Conservation (phyloP, 2,113 vertebrate genomes). For the western clawed frog (Xenopus tropicalis) region DNA sequence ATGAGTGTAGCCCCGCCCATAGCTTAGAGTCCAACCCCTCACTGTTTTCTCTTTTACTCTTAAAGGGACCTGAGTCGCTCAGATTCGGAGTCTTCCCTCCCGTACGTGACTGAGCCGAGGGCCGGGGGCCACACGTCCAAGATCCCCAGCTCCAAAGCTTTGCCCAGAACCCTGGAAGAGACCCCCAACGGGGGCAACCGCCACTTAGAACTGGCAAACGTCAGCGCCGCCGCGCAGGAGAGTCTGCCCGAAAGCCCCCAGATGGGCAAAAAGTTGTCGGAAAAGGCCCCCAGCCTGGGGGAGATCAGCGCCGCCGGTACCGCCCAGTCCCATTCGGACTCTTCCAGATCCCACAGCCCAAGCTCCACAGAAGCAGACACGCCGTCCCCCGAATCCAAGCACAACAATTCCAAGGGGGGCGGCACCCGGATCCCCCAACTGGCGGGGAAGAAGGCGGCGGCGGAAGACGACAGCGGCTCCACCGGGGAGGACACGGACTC, state of each 20-base stretch:
- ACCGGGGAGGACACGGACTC: conserved; percentile 90
- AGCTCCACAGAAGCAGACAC: conserved; percentile 92
- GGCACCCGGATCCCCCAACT: conserved; percentile 88
- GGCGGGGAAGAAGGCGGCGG: conserved; percentile 73
- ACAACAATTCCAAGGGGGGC: conserved; percentile 59
- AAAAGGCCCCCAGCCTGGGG: conserved; percentile 77
- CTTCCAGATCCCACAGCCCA: conserved; percentile 85
- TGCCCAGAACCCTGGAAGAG: conserved; percentile 68
- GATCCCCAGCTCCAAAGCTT: conserved; percentile 71
- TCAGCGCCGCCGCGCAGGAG: conserved; percentile 55
- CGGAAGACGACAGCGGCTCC: conserved; percentile 89
- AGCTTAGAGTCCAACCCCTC: not conserved
- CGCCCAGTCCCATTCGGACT: conserved; percentile 74
- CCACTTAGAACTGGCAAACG: conserved; percentile 56
- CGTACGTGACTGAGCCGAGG: conserved; percentile 78
- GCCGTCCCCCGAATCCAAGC: conserved; percentile 75
- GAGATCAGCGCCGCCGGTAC: conserved; percentile 68
- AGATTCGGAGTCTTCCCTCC: conserved; percentile 90
- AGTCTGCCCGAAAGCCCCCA: conserved; percentile 74
- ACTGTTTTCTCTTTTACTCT: conserved; percentile 20
- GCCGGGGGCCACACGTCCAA: conserved; percentile 62
- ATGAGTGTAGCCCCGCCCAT: too few relatives aligned
- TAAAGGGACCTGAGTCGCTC: conserved; percentile 88
- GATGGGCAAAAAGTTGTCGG: conserved; percentile 72
- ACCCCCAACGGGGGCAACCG: conserved; percentile 76